phyloP scores from a whole-genome alignment of 2,797 vertebrate species.

The Falco concolor region DNA sequence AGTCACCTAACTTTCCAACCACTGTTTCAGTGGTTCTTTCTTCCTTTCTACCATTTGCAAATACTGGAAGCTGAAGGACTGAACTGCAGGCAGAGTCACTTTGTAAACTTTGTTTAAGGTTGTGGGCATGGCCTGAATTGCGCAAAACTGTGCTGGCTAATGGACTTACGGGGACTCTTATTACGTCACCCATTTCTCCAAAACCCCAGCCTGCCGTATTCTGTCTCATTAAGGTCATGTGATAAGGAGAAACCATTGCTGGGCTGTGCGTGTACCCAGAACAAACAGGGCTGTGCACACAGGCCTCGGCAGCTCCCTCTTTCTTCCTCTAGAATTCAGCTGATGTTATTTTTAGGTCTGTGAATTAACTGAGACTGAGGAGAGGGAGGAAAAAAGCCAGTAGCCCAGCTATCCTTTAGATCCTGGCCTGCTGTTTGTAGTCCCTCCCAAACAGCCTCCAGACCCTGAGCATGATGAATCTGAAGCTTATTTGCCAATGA shows the following conservation, averaged over 20 bases:
- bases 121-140: not conserved
- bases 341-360: not conserved
- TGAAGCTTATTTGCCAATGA: not conserved
- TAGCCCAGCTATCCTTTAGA: not conserved
- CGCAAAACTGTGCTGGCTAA: not conserved
- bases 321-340: not conserved
- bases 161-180: not conserved
- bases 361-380: not conserved
- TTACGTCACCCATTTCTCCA: not conserved
- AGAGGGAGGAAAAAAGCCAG: fast-evolving
- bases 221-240: not conserved
- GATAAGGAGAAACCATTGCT: not conserved
- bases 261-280: not conserved
- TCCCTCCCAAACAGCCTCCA: not conserved
- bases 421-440: not conserved
- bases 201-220: not conserved
- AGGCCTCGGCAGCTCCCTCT: not conserved
- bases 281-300: not conserved
- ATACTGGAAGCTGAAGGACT: not conserved
- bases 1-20: not conserved
- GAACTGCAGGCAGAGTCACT: not conserved
- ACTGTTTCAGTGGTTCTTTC: not conserved
- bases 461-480: not conserved
- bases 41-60: not conserved
- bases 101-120: not conserved